These are phyloP conservation scores for Hyposoter dolosus DNA, from an alignment of 2,888 invertebrate genomes.

Conservation along the genomic window DNA sequence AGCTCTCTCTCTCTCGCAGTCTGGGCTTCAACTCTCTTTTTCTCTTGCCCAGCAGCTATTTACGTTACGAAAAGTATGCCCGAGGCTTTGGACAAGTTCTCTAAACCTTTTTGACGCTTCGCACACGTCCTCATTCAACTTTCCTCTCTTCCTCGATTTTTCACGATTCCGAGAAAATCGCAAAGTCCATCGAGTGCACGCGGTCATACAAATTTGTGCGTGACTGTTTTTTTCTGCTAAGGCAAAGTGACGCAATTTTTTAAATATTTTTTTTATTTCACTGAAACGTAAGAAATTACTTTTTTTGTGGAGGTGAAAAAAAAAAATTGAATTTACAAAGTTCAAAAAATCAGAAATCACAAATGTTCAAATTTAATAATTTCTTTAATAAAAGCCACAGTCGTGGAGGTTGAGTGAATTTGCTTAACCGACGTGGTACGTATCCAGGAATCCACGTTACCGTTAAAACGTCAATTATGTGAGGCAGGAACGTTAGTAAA, in stretches of 20 bases:
- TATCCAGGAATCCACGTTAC: slow-evolving; percentile 11
- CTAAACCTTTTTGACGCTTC: slow-evolving; percentile 33
- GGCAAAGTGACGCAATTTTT: neutral
- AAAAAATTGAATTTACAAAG: neutral
- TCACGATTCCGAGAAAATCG: slow-evolving; percentile 39
- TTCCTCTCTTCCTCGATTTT: slow-evolving; percentile 45
- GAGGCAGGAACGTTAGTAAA: neutral
- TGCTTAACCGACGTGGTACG: neutral
- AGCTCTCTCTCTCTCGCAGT: slow-evolving; percentile 11
- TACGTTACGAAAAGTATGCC: slow-evolving; percentile 72
- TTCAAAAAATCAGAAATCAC: neutral
- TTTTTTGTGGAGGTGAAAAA: neutral
- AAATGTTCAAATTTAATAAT: neutral
- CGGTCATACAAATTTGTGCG: neutral
- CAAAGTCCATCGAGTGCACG: slow-evolving; percentile 14
- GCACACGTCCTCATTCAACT: slow-evolving; percentile 22
- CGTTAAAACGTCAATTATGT: neutral
- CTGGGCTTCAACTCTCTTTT: neutral
- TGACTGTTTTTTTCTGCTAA: neutral
- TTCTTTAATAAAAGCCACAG: neutral
- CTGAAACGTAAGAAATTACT: neutral
- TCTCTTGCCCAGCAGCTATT: slow-evolving; percentile 72
- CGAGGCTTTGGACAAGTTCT: slow-evolving; percentile 52
- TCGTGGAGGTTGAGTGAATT: neutral
- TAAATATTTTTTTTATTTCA: neutral